Percentiles rank a stretch among this genome's conserved stretches.
phyloP scores from a whole-genome alignment of 2,797 vertebrate species.

The Sebastolobus altivelis region DNA sequence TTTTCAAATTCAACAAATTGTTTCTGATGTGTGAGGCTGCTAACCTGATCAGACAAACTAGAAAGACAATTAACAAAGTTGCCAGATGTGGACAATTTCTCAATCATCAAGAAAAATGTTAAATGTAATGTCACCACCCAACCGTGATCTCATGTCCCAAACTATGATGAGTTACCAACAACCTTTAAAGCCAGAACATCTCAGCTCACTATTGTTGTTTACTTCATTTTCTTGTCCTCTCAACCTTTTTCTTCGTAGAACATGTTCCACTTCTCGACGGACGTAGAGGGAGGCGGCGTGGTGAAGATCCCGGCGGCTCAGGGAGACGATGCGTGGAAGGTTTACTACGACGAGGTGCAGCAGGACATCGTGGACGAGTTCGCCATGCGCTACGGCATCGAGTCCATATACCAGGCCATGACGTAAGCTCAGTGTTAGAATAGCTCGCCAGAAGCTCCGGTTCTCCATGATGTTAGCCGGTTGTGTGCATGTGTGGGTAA shows the following conservation, averaged over 20 bases:
- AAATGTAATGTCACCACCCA: too few relatives aligned
- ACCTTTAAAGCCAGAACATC: neutral
- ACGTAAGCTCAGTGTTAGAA: slow-evolving; percentile 87
- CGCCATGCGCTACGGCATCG: slow-evolving; percentile 96
- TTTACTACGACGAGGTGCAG: slow-evolving; percentile 95
- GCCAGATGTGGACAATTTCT: neutral
- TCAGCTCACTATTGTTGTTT: neutral
- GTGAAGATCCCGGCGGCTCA: slow-evolving; percentile 91
- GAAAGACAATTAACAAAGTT: neutral
- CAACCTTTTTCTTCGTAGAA: slow-evolving; percentile 81
- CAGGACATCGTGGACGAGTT: slow-evolving; percentile 98
- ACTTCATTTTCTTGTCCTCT: neutral
- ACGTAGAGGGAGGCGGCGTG: slow-evolving; percentile 89
- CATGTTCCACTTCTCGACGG: slow-evolving; percentile 93
- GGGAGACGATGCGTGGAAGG: slow-evolving; percentile 97
- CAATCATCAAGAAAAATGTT: neutral
- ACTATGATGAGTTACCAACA: too few relatives aligned
- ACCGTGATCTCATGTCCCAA: neutral
- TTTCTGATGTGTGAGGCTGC: neutral
- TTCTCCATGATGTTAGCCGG: neutral
- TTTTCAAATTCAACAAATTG: neutral
- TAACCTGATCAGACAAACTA: neutral
- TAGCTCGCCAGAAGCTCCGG: neutral
- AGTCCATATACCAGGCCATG: slow-evolving; percentile 99
- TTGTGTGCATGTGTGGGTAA: slow-evolving; percentile 12